Base-by-base conservation (phyloP, 2,113 vertebrate species). In the Leptobrachium leishanense region DNA sequence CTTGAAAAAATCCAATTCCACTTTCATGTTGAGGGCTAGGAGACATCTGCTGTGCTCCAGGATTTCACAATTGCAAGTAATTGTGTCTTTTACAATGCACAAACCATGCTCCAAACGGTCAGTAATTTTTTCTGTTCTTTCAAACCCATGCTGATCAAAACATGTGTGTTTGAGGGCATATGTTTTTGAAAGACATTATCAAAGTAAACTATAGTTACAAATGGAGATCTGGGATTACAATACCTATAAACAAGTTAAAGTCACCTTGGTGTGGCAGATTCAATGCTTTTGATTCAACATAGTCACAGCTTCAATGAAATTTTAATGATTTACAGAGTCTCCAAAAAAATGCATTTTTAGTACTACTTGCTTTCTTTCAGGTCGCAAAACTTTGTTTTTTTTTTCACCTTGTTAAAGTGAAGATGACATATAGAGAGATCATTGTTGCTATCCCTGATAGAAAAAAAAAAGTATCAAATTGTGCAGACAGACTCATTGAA, bases 221-320 rank as follows among this genome's bases (percentile, higher is more conserved):
- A 75, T n/a, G 55, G 0, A 44, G 2, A 73, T 62, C 31, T 0
- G 73, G 79, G 76, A 54, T 44, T 77, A 53, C 0, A 1, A 74
- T 82, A 81, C 42, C 67, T 75, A 40, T 69, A 74, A 65, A 40
- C 70, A 74, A 2, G 67, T 64, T 62, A 70, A 75, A 74, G 12
- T 0, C 3, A 12, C 64, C 1, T 71, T 80, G 81, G 2, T 0
- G 2, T 6, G 31, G 8, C 2, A 81, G 5, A 79, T 20, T 31
- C 5, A 82, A 5, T 50, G 46, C 46, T 50, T 50, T 50, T 50
- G 4, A 5, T 50, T 50, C 46, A 50, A 50, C 4, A 50, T 8
- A 50, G 46, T 8, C 8, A 50, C 46, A 50, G 46, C 46, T 50
- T 50, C 8, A 5, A 50, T 50, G 46, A 50, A 4, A 50, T 8